Conservation (phyloP, 2,113 vertebrate genomes). For the Mola mola region DNA sequence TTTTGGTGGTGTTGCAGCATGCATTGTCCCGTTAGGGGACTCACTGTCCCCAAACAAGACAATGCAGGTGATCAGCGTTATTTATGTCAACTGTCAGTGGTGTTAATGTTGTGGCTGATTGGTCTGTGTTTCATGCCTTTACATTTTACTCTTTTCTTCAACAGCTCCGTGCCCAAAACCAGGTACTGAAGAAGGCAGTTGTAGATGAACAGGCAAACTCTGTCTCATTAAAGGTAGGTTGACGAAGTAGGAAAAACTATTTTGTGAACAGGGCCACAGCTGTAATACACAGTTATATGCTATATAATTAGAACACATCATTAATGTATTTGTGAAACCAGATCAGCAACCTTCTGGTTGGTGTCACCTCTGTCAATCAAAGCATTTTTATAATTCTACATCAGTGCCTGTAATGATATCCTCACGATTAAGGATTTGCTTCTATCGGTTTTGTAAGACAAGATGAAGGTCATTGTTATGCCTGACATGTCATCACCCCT, state of each 20-base stretch:
- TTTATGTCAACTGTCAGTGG: background rate
- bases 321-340: too few species aligned
- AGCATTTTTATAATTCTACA: too few species aligned
- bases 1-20: too few species aligned
- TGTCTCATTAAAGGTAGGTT: slow-evolving; percentile 88
- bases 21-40: too few species aligned
- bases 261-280: background rate
- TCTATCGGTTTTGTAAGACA: background rate
- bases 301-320: background rate
- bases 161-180: slow-evolving; percentile 97
- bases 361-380: too few species aligned
- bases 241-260: background rate
- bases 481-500: background rate
- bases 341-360: too few species aligned
- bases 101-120: background rate
- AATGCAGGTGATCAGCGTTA: too few species aligned
- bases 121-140: background rate
- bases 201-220: slow-evolving; percentile 96
- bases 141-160: slow-evolving; percentile 44
- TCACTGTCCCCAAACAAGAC: too few species aligned
- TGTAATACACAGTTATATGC: background rate
- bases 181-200: slow-evolving; percentile 97
- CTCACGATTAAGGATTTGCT: background rate
- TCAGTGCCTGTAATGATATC: background rate
- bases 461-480: background rate